Evolutionary conservation across 2,113 vertebrate species (phyloP).

Genomic region (Burhinus oedicnemus): DNA sequence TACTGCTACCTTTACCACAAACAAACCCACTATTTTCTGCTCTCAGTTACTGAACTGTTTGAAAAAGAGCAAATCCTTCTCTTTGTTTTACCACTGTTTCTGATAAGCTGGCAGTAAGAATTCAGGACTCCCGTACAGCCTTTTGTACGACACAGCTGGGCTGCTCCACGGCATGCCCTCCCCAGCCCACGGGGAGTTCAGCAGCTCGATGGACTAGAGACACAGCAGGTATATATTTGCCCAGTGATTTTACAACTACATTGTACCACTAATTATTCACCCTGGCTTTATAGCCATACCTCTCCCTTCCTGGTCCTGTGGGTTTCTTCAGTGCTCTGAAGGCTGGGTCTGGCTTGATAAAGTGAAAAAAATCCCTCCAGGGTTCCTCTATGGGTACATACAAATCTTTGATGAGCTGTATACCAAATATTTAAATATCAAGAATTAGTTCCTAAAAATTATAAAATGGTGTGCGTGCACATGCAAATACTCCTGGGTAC

Average conservation of each 20-base stretch:
- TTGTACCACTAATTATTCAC: neutral
- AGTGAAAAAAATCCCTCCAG: neutral
- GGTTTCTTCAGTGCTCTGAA: neutral
- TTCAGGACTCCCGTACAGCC: neutral
- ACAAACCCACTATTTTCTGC: neutral
- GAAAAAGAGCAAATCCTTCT: neutral
- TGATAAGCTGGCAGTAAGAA: neutral
- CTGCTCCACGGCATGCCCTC: neutral
- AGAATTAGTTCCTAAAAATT: neutral
- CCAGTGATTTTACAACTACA: neutral
- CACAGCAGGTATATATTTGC: neutral
- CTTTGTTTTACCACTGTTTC: neutral
- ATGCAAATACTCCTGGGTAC: neutral
- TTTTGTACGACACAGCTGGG: neutral
- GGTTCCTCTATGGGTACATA: neutral
- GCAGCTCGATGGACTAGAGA: neutral
- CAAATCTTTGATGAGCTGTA: neutral
- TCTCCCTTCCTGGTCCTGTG: neutral
- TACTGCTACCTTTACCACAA: slow-evolving; percentile 16
- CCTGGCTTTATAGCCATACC: neutral
- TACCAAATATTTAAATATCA: neutral
- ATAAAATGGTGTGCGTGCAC: neutral
- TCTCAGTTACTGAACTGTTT: neutral
- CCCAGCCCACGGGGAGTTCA: neutral
- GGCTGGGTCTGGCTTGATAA: neutral